A percentile compares a stretch with the other conserved stretches of the same genome.
Evolutionary conservation across 2,797 vertebrate species (phyloP).

Genomic region (Gadopsis marmoratus): DNA sequence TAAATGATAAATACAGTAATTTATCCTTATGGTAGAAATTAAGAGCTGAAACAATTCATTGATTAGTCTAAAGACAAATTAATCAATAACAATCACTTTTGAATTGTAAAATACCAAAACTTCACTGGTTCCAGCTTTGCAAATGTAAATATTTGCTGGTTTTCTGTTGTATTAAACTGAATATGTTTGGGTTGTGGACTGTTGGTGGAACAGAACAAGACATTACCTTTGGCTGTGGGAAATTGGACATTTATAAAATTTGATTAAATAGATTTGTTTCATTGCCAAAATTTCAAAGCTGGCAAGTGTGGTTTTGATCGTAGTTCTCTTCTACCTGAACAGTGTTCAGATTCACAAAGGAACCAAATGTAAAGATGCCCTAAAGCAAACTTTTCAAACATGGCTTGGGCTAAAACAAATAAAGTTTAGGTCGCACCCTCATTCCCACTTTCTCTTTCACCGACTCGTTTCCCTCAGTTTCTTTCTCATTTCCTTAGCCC

Average conservation of each 20-base stretch:
- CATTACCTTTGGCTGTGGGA: not conserved
- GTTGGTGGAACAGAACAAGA: not conserved
- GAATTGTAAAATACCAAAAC: not conserved
- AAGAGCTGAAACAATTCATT: not conserved
- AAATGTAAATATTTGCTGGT: not conserved
- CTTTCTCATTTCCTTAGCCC: conserved; percentile 49
- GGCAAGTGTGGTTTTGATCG: conserved; percentile 1
- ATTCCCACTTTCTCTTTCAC: conserved; percentile 28
- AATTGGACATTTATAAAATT: not conserved
- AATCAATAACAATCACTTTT: not conserved
- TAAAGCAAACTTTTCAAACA: conserved; percentile 2
- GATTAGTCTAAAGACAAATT: not conserved
- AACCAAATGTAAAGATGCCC: conserved; percentile 7
- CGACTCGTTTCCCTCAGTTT: conserved; percentile 36
- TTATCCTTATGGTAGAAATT: not conserved
- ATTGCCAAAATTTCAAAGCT: not conserved
- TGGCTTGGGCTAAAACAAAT: conserved; percentile 26
- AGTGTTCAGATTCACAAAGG: conserved; percentile 12
- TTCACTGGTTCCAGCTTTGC: not conserved
- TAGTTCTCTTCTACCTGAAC: conserved; percentile 4
- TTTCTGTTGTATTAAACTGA: not conserved
- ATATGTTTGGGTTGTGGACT: not conserved
- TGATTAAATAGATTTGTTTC: not conserved
- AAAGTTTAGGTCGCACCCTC: conserved; percentile 32
- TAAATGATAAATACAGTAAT: not conserved